Evolutionary conservation across 2,888 invertebrate genomes (phyloP), one percentile per base, ranked within the genome.

Genomic region (Trichogramma evanescens): DNA sequence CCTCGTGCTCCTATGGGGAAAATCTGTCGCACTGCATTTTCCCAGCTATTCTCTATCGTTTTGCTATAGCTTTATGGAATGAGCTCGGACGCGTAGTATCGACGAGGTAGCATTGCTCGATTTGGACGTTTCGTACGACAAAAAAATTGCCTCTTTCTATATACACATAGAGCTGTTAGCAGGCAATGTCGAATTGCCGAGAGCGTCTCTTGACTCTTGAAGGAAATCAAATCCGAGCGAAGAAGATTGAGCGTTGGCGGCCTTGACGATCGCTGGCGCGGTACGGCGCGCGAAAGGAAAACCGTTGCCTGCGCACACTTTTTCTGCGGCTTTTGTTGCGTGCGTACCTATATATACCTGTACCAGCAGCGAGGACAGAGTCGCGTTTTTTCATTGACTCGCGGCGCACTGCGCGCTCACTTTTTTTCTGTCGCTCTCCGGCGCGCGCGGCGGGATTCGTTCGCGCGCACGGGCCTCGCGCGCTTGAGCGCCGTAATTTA

Each of bases 191-290:
- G 26, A 26, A 26, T 26, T 26, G 26, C 26, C 26, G 26, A 26
- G 26, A 26, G 26, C 26, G 26, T 26, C 26, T 26, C 26, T 26
- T 26, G 26, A 26, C 26, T 26, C 13, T 63, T 63, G 60, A 63
- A 61, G 63, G 61, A 63, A 63, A 63, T 63, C 60, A 63, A 63
- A 63, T 63, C 63, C 51, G 26, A 26, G 38, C 49, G 60, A 63
- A 63, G 63, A 63, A 58, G 63, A 63, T 63, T 59, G 63, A 56
- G 49, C 55, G 53, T 41, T 40, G 5, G 6, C 6, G 57, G 49
- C 57, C 60, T 60, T 58, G 54, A 48, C 41, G 2, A 7, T 2
- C 9, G 39, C 8, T 26, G 6, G 50, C 60, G 58, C 58, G 53
- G 58, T 61, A 63, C 60, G 61, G 40, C 8, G 50, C 60, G 58